A percentile compares a stretch with the other conserved stretches of the same genome.
These are phyloP conservation scores for Aelia acuminata DNA, from an alignment of 2,888 invertebrate species.

Conservation along the genomic window DNA sequence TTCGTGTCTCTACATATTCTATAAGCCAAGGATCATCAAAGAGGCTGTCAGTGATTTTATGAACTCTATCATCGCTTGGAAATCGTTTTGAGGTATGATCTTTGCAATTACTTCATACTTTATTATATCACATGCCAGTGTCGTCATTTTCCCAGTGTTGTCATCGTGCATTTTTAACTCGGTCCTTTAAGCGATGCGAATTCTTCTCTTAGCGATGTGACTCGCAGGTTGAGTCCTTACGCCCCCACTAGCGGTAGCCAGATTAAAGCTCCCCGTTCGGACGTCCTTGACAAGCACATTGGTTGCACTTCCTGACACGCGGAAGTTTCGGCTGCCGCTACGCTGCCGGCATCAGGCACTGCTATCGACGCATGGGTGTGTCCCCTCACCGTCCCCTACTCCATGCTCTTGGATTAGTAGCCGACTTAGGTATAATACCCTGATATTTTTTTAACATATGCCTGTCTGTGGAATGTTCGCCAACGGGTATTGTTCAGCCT, in stretches of 20 bases:
- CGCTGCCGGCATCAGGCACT: conserved; percentile 37
- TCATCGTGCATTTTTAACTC: not conserved
- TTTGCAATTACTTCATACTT: not conserved
- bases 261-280: not conserved
- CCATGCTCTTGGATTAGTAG: not conserved
- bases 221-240: not conserved
- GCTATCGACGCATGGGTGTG: conserved; percentile 58
- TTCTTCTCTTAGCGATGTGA: not conserved
- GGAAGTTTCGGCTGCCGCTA: conserved; percentile 47
- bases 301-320: conserved; percentile 16
- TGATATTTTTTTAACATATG: not conserved
- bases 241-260: not conserved
- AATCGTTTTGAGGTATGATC: conserved; percentile 28
- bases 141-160: conserved; percentile 29
- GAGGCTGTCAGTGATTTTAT: conserved; percentile 23
- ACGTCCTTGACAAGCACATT: conserved; percentile 9
- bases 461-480: not conserved
- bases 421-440: not conserved
- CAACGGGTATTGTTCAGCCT: no score
- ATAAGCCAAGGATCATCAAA: not conserved
- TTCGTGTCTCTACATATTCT: not conserved
- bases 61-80: conserved; percentile 16
- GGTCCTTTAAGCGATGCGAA: not conserved
- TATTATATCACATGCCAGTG: conserved; percentile 35
- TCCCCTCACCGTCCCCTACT: conserved; percentile 21